Base-by-base conservation (phyloP, 2,113 vertebrate species). In the Callithrix jacchus region DNA sequence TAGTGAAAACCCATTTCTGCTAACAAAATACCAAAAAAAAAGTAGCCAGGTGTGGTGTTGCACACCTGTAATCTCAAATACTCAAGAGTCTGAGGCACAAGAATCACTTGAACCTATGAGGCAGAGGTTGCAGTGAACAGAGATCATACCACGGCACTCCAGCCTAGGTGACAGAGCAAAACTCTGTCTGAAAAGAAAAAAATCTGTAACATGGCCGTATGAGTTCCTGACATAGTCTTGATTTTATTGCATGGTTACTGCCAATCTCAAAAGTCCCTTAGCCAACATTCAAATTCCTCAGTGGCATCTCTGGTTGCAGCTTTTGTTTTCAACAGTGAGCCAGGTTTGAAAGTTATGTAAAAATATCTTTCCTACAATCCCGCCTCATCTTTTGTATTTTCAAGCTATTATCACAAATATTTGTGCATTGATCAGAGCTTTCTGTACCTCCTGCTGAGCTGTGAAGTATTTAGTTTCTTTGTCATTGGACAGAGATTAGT, bases 231-330 rank as follows among this genome's bases (percentile, higher is more conserved):
- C 49, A 92, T 47, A 85, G 84, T 91, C 93, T 91, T 97, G 86
- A 89, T 89, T 95, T 92, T 91, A 91, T 87, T 71, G 86, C 89
- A 73, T 56, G 56, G 64, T 96, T 95, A 84, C 87, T 42, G 54
- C 85, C 20, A 0, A 61, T 95, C 91, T 97, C 96, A 94, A 82
- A 89, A 58, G 56, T 30, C 74, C 84, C 71, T 40, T 1, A 27
- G 42, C 54, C 35, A 23, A 37, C 40, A 23, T 4, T 1, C 1
- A 4, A 45, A 66, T 56, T 30, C 18, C 35, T 91, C n/a, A 0
- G 0, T 52, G 13, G 13, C 58, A 25, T 58, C 74, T 87, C 32
- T 73, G 35, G 32, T 4, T 52, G 37, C 23, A 40, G 2, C 79
- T 76, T 84, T 79, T 92, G 14, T 89, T 83, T 86, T 68, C 89